Evolutionary conservation across 1,140 invertebrate genomes (phyloP).

Genomic region (Chymomyza costata): DNA sequence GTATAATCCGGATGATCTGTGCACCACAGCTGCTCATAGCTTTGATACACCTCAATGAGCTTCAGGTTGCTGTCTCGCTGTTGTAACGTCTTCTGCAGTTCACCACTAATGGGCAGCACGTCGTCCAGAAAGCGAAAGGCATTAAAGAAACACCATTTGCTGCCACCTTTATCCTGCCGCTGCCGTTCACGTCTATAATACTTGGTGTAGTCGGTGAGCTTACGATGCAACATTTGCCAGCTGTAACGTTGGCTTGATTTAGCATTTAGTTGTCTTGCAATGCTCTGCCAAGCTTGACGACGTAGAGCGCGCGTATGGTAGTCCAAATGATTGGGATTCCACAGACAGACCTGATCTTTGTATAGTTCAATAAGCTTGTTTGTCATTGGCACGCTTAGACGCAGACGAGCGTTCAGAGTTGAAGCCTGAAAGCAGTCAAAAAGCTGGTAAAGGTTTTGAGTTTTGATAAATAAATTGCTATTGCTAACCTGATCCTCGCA

Average conservation of each 20-base stretch:
- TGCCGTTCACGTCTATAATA: constrained; percentile 43
- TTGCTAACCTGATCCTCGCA: background rate
- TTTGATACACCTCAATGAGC: constrained; percentile 58
- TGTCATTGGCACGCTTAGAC: constrained; percentile 34
- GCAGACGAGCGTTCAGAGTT: too few relatives aligned
- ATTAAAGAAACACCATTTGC: constrained; percentile 51
- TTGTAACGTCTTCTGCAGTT: constrained; percentile 45
- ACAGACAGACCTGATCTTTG: constrained; percentile 43
- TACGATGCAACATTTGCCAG: constrained; percentile 59
- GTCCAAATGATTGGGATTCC: constrained; percentile 64
- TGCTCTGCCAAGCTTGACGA: constrained; percentile 46
- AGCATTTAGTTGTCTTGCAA: constrained; percentile 39
- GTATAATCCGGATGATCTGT: constrained; percentile 60
- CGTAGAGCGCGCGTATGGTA: constrained; percentile 38
- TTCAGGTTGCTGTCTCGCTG: constrained; percentile 55
- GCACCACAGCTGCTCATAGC: constrained; percentile 57
- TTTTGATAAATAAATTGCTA: too few relatives aligned
- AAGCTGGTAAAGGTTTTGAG: too few relatives aligned
- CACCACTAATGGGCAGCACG: constrained; percentile 46
- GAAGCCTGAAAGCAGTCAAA: too few relatives aligned
- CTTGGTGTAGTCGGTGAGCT: constrained; percentile 57
- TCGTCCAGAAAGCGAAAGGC: constrained; percentile 58
- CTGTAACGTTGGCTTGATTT: constrained; percentile 6
- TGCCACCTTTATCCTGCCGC: constrained; percentile 5
- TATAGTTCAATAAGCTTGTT: constrained; percentile 43